phyloP scores from a whole-genome alignment of 2,888 invertebrate species.

The Dynastes hyllus region DNA sequence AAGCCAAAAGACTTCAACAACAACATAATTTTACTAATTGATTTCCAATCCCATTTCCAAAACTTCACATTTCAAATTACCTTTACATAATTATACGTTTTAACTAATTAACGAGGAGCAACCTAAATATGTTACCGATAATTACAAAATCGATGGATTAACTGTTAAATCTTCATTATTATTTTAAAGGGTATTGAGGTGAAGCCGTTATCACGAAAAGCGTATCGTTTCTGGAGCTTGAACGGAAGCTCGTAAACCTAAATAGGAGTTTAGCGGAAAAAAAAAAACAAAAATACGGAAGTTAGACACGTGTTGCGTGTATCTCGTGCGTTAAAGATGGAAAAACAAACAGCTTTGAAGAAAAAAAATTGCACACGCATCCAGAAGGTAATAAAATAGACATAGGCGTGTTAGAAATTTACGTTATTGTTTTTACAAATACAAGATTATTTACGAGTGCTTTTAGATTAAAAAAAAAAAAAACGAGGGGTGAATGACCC shows the following conservation, averaged over 20 bases:
- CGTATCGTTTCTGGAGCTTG: background rate
- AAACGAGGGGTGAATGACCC: too few relatives aligned
- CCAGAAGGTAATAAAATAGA: too few relatives aligned
- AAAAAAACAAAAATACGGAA: background rate
- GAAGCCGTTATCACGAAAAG: background rate
- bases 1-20: too few relatives aligned
- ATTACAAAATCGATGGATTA: conserved; percentile 35
- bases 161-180: conserved; percentile 20
- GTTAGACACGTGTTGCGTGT: conserved; percentile 8
- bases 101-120: too few relatives aligned
- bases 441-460: too few relatives aligned
- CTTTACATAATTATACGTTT: too few relatives aligned
- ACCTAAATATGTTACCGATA: background rate
- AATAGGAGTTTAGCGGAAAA: background rate
- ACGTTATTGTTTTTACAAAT: too few relatives aligned
- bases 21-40: too few relatives aligned
- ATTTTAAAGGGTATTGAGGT: conserved; percentile 6
- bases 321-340: background rate
- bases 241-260: conserved; percentile 2
- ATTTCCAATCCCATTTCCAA: too few relatives aligned
- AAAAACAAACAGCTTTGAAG: background rate
- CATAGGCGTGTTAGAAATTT: too few relatives aligned
- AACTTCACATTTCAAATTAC: too few relatives aligned
- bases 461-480: too few relatives aligned
- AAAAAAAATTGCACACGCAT: background rate